Conservation (phyloP, 2,113 vertebrate genomes). For the Fulmarus glacialis region DNA sequence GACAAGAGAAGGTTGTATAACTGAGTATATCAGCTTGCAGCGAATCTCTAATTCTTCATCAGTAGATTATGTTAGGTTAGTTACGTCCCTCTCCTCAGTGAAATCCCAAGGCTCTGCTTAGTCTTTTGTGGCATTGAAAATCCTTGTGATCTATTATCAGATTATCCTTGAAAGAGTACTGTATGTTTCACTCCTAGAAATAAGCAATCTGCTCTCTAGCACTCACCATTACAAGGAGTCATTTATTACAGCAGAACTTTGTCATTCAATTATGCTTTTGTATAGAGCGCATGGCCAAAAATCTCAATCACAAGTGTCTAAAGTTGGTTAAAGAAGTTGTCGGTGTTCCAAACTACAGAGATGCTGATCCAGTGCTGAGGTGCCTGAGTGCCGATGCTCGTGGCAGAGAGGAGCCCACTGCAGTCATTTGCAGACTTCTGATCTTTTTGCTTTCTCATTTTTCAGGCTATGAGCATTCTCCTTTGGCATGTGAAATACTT, state of each 20-base stretch:
- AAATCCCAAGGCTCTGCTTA: conserved; percentile 50
- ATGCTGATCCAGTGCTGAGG: too few species aligned
- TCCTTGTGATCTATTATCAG: conserved; percentile 46
- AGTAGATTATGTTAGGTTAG: neutral
- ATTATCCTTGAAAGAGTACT: conserved; percentile 44
- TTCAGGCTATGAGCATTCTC: neutral
- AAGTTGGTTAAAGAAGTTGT: conserved; percentile 21
- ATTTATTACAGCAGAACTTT: conserved; percentile 49
- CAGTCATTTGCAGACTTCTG: neutral
- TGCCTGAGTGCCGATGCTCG: rapidly evolving
- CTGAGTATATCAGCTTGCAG: neutral
- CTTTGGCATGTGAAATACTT: neutral
- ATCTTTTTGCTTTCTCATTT: neutral
- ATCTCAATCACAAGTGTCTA: conserved; percentile 44
- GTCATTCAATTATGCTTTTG: conserved; percentile 54
- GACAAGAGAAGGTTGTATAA: neutral
- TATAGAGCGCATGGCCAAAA: conserved; percentile 32
- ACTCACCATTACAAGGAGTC: neutral
- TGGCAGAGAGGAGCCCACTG: neutral
- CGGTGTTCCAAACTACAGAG: neutral
- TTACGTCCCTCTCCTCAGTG: neutral
- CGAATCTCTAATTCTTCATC: conserved; percentile 13
- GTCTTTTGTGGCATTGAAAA: conserved; percentile 43
- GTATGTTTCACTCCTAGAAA: conserved; percentile 48
- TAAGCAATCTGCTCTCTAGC: conserved; percentile 46